Base-by-base conservation (phyloP, 1,140 invertebrate species). In the Orussus abietinus region DNA sequence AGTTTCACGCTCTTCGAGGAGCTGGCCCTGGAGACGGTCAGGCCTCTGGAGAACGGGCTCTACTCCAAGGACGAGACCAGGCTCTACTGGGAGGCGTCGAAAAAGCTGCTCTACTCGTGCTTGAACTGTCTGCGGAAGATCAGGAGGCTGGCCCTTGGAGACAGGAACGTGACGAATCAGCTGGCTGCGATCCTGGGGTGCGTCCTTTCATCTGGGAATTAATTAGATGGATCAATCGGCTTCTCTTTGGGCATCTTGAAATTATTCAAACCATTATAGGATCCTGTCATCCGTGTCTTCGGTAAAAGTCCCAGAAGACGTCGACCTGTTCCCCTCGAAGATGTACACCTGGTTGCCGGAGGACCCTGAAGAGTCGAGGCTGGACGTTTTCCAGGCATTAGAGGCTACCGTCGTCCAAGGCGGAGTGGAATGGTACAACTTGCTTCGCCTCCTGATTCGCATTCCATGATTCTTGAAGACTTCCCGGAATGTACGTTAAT, bases 61-160 rank as follows among this genome's bases (percentile, higher is more conserved):
- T 76, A 84, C 13, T 77, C 76, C 26, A 79, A 79, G 40, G 87
- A 90, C 53, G 85, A 90, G 51, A 66, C 80, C 0, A 86, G 82
- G 71, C 57, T 84, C 13, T 90, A 89, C 58, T 90, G 87, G 87
- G 84, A 88, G 37, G 82, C 83, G 1, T 79, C 80, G 0, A 85
- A 79, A 50, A 84, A 85, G 61, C 53, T 90, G 4, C 57, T 90
- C 5, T 85, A 86, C 15, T 87, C 85, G 4, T 87, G 86, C 49
- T 82, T 84, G 42, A 81, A 80, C 42, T 75, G 82, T 21, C 73
- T 91, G 14, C 72, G 85, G 40, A 88, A 87, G 65, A 74, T 90
- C 12, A 76, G 86, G 44, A 85, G 84, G 53, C 81, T 85, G 53
- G 69, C 75, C 1, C 51, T 52, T 14, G 83, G 81, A 13, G 86